These are phyloP conservation scores for Atlantisia rogersi DNA, from an alignment of 2,113 vertebrate species.

Conservation along the genomic window DNA sequence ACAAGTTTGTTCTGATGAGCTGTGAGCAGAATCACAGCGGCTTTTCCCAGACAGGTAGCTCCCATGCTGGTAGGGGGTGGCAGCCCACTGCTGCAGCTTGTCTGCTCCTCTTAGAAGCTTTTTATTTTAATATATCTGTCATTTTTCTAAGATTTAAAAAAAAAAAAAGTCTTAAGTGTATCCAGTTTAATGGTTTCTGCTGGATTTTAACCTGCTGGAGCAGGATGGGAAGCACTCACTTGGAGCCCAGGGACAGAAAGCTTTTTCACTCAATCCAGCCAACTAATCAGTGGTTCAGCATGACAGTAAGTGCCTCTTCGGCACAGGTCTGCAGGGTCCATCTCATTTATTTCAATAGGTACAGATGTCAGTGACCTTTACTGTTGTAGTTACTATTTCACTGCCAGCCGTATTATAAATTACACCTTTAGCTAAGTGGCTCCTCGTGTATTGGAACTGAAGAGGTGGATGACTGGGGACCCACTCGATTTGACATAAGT, in stretches of 20 bases:
- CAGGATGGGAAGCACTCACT: background rate
- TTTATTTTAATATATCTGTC: background rate
- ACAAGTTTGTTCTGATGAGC: background rate
- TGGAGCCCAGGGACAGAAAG: background rate
- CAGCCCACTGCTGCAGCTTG: background rate
- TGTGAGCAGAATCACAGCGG: background rate
- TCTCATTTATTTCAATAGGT: background rate
- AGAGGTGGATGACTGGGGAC: background rate
- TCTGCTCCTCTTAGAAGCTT: background rate
- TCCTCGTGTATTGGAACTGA: background rate
- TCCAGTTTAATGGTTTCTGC: background rate
- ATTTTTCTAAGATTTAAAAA: background rate
- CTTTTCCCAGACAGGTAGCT: background rate
- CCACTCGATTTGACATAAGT: background rate
- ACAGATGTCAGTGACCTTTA: background rate
- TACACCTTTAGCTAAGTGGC: background rate
- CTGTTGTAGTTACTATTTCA: background rate
- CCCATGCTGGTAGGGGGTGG: background rate
- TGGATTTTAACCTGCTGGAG: background rate
- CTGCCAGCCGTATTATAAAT: background rate
- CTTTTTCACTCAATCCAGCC: background rate
- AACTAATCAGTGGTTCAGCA: background rate
- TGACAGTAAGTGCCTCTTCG: background rate
- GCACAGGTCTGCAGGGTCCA: background rate
- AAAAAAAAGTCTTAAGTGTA: background rate